Base-by-base conservation (phyloP, 2,797 vertebrate genomes). In the Moxostoma hubbsi region DNA sequence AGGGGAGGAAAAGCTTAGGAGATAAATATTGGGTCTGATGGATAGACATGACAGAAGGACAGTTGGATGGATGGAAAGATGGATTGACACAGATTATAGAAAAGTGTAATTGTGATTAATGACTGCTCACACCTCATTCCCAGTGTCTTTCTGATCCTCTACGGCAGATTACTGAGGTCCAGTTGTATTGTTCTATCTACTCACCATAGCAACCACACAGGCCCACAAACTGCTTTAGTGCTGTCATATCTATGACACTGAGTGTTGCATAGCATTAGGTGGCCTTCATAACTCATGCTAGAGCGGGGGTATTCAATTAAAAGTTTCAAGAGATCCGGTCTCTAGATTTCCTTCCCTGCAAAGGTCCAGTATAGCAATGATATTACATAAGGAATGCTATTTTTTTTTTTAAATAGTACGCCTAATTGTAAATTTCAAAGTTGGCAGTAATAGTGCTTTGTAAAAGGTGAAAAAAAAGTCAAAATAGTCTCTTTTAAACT, bases 91-190 rank as follows among this genome's bases (percentile, higher is more conserved):
- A 62, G 24, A 12, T 36, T 36, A 36, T 36, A n/a, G 9, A 55
- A 47, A 15, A 63, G 71, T 67, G 61, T 80, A 74, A 80, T 69
- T 73, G 66, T 85, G 86, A 87, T 87, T 75, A 85, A 87, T 84
- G 84, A 58, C 64, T 45, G 36, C 62, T 82, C 74, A 68, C 64
- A 55, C 49, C 49, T 57, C 75, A 73, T 24, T 75, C 54, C 12
- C 57, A 59, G 47, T 62, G 59, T 61, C 63, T 46, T 47, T 68
- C 50, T 70, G 58, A 45, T 78, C 71, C 46, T 69, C 57, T 64
- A 36, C 4, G 76, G 70, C 76, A 65, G 64, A 77, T 73, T 24
- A 11, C 75, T 36, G 73, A 61, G 47, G 63, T 68, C 50, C 13
- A 10, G 51, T 55, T 46, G 76, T 58, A 63, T 71, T 78, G 76